Evolutionary conservation across 2,113 vertebrate species (phyloP).

Genomic region (Lophius piscatorius): DNA sequence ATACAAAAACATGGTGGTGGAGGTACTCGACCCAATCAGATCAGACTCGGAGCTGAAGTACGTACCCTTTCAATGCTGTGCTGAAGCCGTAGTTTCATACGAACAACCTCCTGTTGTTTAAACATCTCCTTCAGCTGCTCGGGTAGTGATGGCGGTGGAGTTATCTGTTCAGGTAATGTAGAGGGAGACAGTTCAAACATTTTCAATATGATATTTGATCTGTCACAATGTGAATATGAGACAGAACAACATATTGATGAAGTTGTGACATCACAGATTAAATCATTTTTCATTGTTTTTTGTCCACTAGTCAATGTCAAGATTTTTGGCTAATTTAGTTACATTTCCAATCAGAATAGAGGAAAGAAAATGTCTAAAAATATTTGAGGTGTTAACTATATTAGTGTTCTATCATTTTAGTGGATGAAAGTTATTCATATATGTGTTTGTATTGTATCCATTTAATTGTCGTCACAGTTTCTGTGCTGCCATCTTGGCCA

Average conservation of each 20-base stretch:
- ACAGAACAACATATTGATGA: neutral
- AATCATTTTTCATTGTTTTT: too few relatives aligned
- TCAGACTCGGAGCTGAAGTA: neutral
- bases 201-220: neutral
- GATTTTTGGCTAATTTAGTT: too few relatives aligned
- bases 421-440: too few relatives aligned
- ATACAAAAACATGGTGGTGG: too few relatives aligned
- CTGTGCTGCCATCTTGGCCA: too few relatives aligned
- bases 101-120: slow-evolving; percentile 95
- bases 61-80: slow-evolving; percentile 97
- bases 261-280: neutral
- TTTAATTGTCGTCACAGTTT: too few relatives aligned
- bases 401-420: too few relatives aligned
- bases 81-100: slow-evolving; percentile 97
- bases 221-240: neutral
- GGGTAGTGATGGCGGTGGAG: slow-evolving; percentile 93
- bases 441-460: too few relatives aligned
- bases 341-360: too few relatives aligned
- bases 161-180: slow-evolving; percentile 83
- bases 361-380: too few relatives aligned
- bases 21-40: neutral
- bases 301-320: too few relatives aligned
- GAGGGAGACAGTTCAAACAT: slow-evolving; percentile 4
- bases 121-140: slow-evolving; percentile 98
- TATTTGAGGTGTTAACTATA: too few relatives aligned